These are phyloP conservation scores for Pammene aurita DNA, from an alignment of 2,888 invertebrate species.

Conservation along the genomic window DNA sequence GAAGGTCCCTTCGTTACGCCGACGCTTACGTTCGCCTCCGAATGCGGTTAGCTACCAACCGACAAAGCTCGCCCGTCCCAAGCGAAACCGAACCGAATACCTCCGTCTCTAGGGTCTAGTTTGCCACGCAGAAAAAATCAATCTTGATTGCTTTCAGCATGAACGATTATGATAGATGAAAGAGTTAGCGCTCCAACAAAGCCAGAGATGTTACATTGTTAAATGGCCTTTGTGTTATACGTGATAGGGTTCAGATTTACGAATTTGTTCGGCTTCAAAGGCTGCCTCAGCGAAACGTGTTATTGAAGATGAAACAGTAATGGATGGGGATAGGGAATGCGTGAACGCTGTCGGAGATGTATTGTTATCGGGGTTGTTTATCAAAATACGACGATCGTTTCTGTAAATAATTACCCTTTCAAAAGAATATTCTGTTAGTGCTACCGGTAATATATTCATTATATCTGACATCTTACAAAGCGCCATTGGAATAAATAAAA, in stretches of 20 bases:
- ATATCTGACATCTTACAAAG: slow-evolving; percentile 79
- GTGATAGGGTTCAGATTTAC: slow-evolving; percentile 60
- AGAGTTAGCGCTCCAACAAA: slow-evolving; percentile 82
- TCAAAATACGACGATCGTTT: slow-evolving; percentile 78
- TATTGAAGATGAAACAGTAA: slow-evolving; percentile 83
- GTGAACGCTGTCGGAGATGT: slow-evolving; percentile 81
- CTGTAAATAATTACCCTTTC: slow-evolving; percentile 81
- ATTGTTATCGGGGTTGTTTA: slow-evolving; percentile 81
- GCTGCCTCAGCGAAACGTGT: slow-evolving; percentile 73
- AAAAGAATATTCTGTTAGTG: slow-evolving; percentile 72
- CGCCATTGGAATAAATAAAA: slow-evolving; percentile 76
- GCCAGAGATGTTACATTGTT: slow-evolving; percentile 55
- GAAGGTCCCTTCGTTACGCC: slow-evolving; percentile 82
- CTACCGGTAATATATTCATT: slow-evolving; percentile 83
- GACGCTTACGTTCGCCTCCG: slow-evolving; percentile 77
- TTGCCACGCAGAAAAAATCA: slow-evolving; percentile 63
- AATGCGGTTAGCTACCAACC: slow-evolving; percentile 78
- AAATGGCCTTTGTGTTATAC: slow-evolving; percentile 57
- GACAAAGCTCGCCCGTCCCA: slow-evolving; percentile 58
- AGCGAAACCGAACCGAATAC: slow-evolving; percentile 54
- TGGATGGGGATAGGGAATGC: slow-evolving; percentile 81
- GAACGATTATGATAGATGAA: slow-evolving; percentile 84
- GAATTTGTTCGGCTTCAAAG: slow-evolving; percentile 50
- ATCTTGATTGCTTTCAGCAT: slow-evolving; percentile 84
- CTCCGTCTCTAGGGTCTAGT: slow-evolving; percentile 50